A percentile compares a stretch with the other conserved stretches of the same genome.
Evolutionary conservation across 2,113 vertebrate genomes (phyloP).

Genomic region (Muscicapa adusta): DNA sequence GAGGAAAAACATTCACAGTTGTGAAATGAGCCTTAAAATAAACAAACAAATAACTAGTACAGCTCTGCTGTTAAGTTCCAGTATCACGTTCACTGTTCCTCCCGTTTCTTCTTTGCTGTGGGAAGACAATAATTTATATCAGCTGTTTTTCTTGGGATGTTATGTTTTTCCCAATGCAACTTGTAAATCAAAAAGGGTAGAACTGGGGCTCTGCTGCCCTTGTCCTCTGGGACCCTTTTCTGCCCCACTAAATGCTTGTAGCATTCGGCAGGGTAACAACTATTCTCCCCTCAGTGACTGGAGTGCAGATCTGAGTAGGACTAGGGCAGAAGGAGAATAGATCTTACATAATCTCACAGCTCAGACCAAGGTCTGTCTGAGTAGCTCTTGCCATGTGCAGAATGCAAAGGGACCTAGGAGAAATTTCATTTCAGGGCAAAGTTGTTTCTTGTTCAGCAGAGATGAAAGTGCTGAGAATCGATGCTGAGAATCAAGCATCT

Average conservation of each 20-base stretch:
- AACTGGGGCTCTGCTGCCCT: not conserved
- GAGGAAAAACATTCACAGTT: conserved; percentile 26
- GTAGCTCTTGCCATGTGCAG: not conserved
- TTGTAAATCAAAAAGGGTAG: not conserved
- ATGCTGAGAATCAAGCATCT: too few relatives aligned
- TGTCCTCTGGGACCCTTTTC: not conserved
- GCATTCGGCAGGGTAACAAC: rapidly evolving
- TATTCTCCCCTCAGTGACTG: not conserved
- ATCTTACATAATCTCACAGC: not conserved
- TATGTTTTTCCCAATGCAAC: not conserved
- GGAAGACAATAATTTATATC: conserved; percentile 38
- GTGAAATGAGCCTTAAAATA: conserved; percentile 53
- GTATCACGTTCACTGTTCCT: conserved; percentile 15
- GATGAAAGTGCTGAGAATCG: not conserved
- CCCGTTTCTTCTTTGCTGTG: conserved; percentile 40
- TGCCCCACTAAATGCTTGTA: not conserved
- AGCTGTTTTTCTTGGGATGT: conserved; percentile 28
- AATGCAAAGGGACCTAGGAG: not conserved
- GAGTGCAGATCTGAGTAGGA: not conserved
- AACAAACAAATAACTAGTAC: conserved; percentile 43
- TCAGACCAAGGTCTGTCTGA: not conserved
- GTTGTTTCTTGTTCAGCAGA: not conserved
- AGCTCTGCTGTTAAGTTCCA: conserved; percentile 3
- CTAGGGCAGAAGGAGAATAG: not conserved
- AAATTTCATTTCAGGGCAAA: not conserved